Base-by-base conservation (phyloP, 2,888 invertebrate genomes). In the Synergus gifuensis region DNA sequence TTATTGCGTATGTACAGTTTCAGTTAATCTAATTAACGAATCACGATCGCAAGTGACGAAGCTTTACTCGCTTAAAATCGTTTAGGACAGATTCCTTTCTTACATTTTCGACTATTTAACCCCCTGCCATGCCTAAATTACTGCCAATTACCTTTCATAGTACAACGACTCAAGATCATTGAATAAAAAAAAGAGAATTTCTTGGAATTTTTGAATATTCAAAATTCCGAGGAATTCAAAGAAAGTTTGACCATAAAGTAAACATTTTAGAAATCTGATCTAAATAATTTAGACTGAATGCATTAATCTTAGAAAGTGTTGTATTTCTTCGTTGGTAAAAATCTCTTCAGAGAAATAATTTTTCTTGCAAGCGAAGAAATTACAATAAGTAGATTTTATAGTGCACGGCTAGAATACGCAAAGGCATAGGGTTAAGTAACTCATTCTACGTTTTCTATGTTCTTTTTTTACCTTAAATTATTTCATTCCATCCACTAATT, bases 381-480 rank as follows among this genome's bases (percentile, higher is more conserved):
- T 18, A 11, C 42, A 69, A 16, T 28, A 22, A 36, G 36, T 54
- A 73, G 40, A 36, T 54, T 73, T 73, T 69, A 46, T 49, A 69
- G 22, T 28, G n/a, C 36, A 54, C n/a, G 73, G 54, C 12, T n/a
- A 36, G 12, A 73, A 36, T 73, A 22, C n/a, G 73, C 73, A 73
- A 49, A 36, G 73, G 73, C 73, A 73, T 54, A 49, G 54, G 73
- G 73, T 73, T 73, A 49, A 73, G 54, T 58, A 73, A 73, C 73
- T 73, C 54, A 73, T 73, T 73, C 54, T 73, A 28, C 36, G 11
- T 49, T 73, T 73, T 73, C 54, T 54, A 54, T 73, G 28, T 28
- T 49, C 49, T 49, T 73, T 73, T 67, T 67, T 67, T 46, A 73
- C 73, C 54, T 73, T 73, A 54, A 73, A 73, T 73, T 73, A 73